Evolutionary conservation across 1,140 invertebrate species (phyloP).

Genomic region (Penaeus japonicus): DNA sequence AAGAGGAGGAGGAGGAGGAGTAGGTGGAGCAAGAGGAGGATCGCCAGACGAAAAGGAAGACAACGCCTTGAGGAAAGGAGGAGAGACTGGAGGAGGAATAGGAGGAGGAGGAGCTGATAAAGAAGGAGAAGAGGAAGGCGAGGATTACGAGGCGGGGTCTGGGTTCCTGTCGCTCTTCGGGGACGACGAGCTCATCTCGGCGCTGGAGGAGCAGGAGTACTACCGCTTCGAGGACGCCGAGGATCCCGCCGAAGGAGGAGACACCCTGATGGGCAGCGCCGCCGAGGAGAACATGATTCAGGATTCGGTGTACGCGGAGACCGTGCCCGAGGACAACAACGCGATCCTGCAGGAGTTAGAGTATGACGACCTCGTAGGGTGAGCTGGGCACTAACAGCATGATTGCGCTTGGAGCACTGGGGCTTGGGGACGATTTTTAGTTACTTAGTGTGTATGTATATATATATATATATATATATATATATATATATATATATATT

Average conservation of each 20-base stretch:
- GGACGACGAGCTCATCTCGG: constrained; percentile 16
- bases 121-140: not conserved
- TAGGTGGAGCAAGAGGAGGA: constrained; percentile 15
- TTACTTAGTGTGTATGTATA: no score
- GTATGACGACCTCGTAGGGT: no score
- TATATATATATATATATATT: no score
- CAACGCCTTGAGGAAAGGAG: constrained; percentile 58
- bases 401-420: no score
- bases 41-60: no score
- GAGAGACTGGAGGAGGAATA: constrained; percentile 45
- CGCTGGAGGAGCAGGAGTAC: constrained; percentile 30
- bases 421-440: not conserved
- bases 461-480: no score
- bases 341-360: no score
- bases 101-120: not conserved
- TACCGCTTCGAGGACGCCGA: not conserved
- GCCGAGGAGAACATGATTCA: not conserved
- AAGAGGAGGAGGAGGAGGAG: constrained; percentile 58
- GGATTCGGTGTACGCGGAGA: no score
- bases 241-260: not conserved
- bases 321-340: no score
- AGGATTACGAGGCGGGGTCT: constrained; percentile 23
- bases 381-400: no score
- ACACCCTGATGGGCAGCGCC: not conserved
- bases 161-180: constrained; percentile 34